Evolutionary conservation across 2,113 vertebrate species (phyloP), one percentile per base, ranked within the genome.

Genomic region (Narcine bancroftii): DNA sequence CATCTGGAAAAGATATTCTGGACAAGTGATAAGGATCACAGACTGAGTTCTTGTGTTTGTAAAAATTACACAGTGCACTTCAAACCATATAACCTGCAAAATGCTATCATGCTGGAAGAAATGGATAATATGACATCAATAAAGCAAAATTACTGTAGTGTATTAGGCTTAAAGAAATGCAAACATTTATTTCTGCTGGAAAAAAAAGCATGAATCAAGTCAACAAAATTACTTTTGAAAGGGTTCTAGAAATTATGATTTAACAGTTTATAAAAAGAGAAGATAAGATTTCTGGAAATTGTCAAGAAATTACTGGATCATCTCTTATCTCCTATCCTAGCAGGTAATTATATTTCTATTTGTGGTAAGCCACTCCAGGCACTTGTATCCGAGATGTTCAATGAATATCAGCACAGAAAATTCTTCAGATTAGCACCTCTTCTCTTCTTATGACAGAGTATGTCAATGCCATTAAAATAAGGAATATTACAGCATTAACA

Each of bases 21-120:
- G 66, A 69, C 89, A 47, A 91, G 71, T 69, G 89, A 91, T 91
- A 91, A 69, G 89, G 89, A 91, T 91, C 89, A 91, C 36, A 91
- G 87, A 69, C 39, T 69, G 39, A 29, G 63, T 69, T 69, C 36
- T 65, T 71, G 63, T 69, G 63, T 91, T 87, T 87, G n/a, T 60
- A 87, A 87, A 87, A 56, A 71, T 91, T 91, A 66, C 26, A 69
- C 63, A 89, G 36, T 66, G 85, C 36, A 21, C 15, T 1, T 33
- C 53, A 60, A n/a, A n/a, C 29, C 85, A 66, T 39, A 24, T 63
- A 33, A 42, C 56, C 17, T 42, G 85, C 56, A 63, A 39, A n/a
- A 89, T 56, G 36, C n/a, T 42, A 66, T 89, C 60, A 66, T 39
- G n/a, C 50, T 42, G 11, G 17, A 29, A 69, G 21, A 89, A 69